phyloP scores from a whole-genome alignment of 1,140 invertebrate species.

The Neotoxoptera formosana region DNA sequence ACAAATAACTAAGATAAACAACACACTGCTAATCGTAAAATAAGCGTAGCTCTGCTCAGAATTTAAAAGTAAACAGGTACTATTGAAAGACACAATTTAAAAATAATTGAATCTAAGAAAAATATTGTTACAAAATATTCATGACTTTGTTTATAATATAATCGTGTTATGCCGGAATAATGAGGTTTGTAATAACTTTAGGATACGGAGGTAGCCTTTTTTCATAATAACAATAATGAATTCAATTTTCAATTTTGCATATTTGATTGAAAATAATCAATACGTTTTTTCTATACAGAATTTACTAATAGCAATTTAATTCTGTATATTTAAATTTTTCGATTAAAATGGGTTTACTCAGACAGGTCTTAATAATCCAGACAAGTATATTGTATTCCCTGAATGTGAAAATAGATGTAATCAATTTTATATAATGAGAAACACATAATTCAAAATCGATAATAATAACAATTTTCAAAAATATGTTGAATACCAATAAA shows the following conservation, averaged over 20 bases:
- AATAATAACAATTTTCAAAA: not conserved
- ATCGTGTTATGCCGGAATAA: not conserved
- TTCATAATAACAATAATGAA: not conserved
- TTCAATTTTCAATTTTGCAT: conserved; percentile 3
- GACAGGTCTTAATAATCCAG: not conserved
- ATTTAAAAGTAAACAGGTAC: too few relatives aligned
- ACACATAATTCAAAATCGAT: not conserved
- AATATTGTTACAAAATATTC: not conserved
- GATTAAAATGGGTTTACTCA: not conserved
- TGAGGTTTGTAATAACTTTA: not conserved
- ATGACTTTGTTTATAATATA: not conserved
- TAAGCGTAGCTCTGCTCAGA: too few relatives aligned
- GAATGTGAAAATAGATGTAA: too few relatives aligned
- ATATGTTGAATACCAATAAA: not conserved
- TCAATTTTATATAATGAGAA: not conserved
- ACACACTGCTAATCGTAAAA: too few relatives aligned
- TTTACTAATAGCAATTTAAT: not conserved
- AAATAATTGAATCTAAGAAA: not conserved
- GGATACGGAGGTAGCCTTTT: not conserved
- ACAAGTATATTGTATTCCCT: not conserved
- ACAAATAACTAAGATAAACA: not conserved
- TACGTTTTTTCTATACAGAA: not conserved
- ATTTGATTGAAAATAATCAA: conserved; percentile 12
- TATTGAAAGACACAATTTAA: too few relatives aligned
- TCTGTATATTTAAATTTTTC: not conserved